Base-by-base conservation (phyloP, 2,888 invertebrate genomes). In the Ctenicera cuprea region DNA sequence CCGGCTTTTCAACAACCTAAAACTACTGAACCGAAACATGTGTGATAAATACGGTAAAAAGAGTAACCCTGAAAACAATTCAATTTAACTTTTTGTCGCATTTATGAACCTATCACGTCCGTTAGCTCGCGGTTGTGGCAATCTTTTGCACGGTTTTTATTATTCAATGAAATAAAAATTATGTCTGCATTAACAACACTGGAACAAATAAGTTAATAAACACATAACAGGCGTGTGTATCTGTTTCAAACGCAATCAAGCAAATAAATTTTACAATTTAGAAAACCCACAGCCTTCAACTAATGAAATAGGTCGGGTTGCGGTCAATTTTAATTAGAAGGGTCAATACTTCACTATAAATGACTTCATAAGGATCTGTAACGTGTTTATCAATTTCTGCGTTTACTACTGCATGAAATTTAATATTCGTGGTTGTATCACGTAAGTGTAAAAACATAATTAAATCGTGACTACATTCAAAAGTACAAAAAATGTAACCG, bases 271-370 rank as follows among this genome's bases (percentile, higher is more conserved):
- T 48, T 48, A 48, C 20, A 48, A 48, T 54, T 54, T 30, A 54
- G 54, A 30, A 54, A 30, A 14, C 14, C 30, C 30, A 26, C 20
- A 54, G 22, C 61, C 50, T 68, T 68, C 48, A 5, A 48, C 37
- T 61, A 45, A 68, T 68, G 20, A 48, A 68, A 61, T 14, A 66
- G 66, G 66, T 66, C 66, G 26, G 14, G 38, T 16, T 41, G 68
- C 7, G 45, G 20, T 43, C 37, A 68, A 22, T 61, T 48, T 52
- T 70, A 63, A 63, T 70, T 70, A 70, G 38, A 41, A n/a, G 63
- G 62, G 70, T 70, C 37, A 70, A 63, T 62, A 54, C 12, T 48
- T 70, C 22, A 54, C 48, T 52, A n/a, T n/a, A n/a, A 50, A 62
- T 22, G 26, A 50, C 22, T 50, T 50, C n/a, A 30, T 18, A 37